Conservation (phyloP, 1,140 invertebrate genomes). For the Chlorops oryzae region DNA sequence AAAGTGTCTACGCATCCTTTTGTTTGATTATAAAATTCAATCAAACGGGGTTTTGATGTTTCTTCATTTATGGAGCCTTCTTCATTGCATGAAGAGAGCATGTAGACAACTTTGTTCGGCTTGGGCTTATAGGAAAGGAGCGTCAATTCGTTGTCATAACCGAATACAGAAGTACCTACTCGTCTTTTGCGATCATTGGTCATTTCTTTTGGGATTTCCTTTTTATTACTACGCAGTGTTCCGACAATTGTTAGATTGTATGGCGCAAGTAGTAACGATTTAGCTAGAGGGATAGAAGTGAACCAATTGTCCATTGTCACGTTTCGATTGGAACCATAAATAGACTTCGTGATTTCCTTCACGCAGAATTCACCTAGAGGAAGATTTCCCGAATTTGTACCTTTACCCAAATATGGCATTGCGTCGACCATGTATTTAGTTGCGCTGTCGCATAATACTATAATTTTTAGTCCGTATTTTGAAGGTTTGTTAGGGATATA, state of each 20-base stretch:
- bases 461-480: constrained; percentile 48
- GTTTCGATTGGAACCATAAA: constrained; percentile 17
- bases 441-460: constrained; percentile 24
- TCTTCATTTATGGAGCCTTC: constrained; percentile 14
- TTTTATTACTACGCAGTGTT: constrained; percentile 23
- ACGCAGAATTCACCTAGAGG: constrained; percentile 7
- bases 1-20: constrained; percentile 50
- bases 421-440: constrained; percentile 35
- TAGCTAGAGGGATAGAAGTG: constrained; percentile 5
- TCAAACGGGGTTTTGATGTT: constrained; percentile 43
- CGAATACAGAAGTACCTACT: constrained; percentile 27
- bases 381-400: constrained; percentile 15
- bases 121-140: constrained; percentile 22
- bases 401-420: constrained; percentile 30
- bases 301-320: constrained; percentile 19
- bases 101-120: constrained; percentile 21
- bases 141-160: constrained; percentile 33
- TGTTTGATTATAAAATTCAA: constrained; percentile 46
- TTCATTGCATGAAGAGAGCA: constrained; percentile 37
- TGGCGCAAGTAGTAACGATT: too few species aligned
- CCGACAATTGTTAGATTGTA: constrained; percentile 1
- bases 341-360: constrained; percentile 1
- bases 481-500: constrained; percentile 39
- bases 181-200: constrained; percentile 13
- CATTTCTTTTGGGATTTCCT: constrained; percentile 33